Base-by-base conservation (phyloP, 2,888 invertebrate species). In the Zaprionus lineosus region DNA sequence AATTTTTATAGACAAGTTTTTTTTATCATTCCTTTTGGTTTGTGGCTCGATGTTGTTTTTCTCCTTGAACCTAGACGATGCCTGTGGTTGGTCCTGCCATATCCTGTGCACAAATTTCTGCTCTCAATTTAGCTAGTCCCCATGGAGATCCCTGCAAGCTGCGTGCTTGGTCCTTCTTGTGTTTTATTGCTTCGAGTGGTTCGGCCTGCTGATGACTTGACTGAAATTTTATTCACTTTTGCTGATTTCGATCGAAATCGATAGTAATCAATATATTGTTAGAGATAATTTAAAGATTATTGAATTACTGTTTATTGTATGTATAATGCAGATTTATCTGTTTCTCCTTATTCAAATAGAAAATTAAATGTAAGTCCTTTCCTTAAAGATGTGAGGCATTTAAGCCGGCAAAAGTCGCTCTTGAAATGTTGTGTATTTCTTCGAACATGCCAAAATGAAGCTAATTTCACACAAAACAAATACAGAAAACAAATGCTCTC, bases 81-180 rank as follows among this genome's bases (percentile, higher is more conserved):
- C 51, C 40, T 66, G 78, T 58, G 74, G 65, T 58, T 53, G 47
- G 31, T 44, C 18, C 53, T 46, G 60, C 36, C 37, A 24, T 40
- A 29, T 15, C 9, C 29, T 31, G 9, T 15, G 18, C 19, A 50
- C 29, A 9, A 21, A 24, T 9, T 19, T 28, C 56, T 48, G 41
- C 16, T 44, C 65, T 56, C 82, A 74, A 74, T 81, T 74, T 64
- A 74, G 84, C 70, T 74, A 75, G 77, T 87, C 64, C 86, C 86
- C 87, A 69, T 87, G 83, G 86, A 87, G 87, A 86, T 64, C 70
- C 71, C 41, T 36, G 50, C 65, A 33, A 51, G 16, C 44, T 39
- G 64, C 55, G 50, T 52, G 43, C 59, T 31, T 44, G 29, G 28
- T 33, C 18, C 55, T 60, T 12, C 46, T 29, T 44, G 46, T 40